These are phyloP conservation scores for Spinus olivaceus DNA, from an alignment of 2,797 vertebrate species.

Conservation along the genomic window DNA sequence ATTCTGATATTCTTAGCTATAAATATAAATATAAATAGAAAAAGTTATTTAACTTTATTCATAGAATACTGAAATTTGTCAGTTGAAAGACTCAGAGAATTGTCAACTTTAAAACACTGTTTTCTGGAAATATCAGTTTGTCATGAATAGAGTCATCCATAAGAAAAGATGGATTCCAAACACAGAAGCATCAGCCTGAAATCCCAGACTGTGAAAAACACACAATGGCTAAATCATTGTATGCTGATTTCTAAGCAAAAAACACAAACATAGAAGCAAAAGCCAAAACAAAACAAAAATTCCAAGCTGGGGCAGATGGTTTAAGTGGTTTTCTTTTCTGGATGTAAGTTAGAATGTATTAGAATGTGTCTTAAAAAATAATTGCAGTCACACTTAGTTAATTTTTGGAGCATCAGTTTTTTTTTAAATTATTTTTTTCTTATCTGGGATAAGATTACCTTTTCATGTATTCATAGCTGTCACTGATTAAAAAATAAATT, in stretches of 20 bases:
- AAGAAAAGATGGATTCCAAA: not conserved
- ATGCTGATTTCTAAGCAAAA: not conserved
- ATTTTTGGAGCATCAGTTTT: not conserved
- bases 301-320: fast-evolving
- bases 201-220: not conserved
- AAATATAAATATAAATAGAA: not conserved
- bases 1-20: not conserved
- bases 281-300: not conserved
- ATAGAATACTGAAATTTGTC: not conserved
- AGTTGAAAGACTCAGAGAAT: not conserved
- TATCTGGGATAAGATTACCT: not conserved
- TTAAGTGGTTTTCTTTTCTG: not conserved
- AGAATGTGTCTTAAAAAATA: not conserved
- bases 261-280: not conserved
- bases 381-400: not conserved
- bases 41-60: not conserved
- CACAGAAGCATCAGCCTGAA: not conserved
- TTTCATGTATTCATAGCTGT: not conserved
- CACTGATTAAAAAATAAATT: not conserved
- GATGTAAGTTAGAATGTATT: not conserved
- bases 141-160: not conserved
- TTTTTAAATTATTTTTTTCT: not conserved
- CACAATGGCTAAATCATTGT: not conserved
- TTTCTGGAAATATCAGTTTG: not conserved
- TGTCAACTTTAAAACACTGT: not conserved